Evolutionary conservation across 2,888 invertebrate species (phyloP), one percentile per base, ranked within the genome.

Genomic region (Ctenicera cuprea): DNA sequence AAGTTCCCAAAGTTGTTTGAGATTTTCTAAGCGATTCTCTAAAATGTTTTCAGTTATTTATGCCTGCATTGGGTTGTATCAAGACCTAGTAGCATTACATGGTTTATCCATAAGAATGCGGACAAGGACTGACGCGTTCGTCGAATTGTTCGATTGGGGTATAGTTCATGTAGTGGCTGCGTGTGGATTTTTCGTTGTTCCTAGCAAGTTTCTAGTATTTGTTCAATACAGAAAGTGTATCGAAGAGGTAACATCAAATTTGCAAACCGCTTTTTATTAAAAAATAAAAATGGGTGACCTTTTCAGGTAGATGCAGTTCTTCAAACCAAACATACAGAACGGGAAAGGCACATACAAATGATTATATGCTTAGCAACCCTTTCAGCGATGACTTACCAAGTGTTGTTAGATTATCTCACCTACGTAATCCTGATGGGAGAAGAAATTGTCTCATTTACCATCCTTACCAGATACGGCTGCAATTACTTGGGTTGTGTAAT

Each of bases 401-500:
- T 50, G 12, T 0, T 50, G 0, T 9, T 50, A 9, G 50, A 50
- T 12, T 50, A 22, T 12, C 1, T 50, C 2, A 50, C 22, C 3
- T 50, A 50, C 20, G 18, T 50, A 1, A 11, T 22, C 2, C 12
- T 22, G 12, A 3, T 20, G 5, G 22, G 20, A 3, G 22, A 50
- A 12, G 12, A 22, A 12, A 1, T 50, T 12, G 11, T 7, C 9
- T 4, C 11, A 1, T 22, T 9, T 7, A 7, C 12, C 1, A 50
- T 50, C 18, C 9, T 50, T 1, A 50, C 0, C 1, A 4, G 22
- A 2, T 50, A 50, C 12, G 22, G 22, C 3, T 22, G 22, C 22
- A 22, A 50, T 12, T 50, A 50, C 11, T 22, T 50, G 22, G 22
- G 22, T 22, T 50, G 50, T 50, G 22, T 50, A 3, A 22, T 50